phyloP scores from a whole-genome alignment of 1,140 invertebrate species.

The Scaptomyza montana region DNA sequence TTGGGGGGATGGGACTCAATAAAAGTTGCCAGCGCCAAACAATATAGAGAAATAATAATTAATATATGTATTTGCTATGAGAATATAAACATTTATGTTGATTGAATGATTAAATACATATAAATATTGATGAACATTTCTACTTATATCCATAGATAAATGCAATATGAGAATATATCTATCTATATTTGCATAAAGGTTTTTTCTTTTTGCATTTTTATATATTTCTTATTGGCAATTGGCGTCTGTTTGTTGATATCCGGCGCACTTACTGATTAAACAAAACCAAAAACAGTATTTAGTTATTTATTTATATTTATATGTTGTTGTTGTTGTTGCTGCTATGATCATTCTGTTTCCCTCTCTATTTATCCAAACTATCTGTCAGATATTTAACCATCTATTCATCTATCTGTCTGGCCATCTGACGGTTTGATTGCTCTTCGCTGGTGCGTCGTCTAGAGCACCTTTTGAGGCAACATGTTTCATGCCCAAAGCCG shows the following conservation, averaged over 20 bases:
- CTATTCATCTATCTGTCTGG: slow-evolving; percentile 1
- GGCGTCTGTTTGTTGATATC: slow-evolving; percentile 31
- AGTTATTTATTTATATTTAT: background rate
- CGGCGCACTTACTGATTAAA: slow-evolving; percentile 19
- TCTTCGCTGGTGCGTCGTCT: slow-evolving; percentile 27
- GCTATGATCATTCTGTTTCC: too few species aligned
- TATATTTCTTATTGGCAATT: slow-evolving; percentile 8
- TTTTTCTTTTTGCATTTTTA: background rate
- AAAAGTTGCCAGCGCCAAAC: too few species aligned
- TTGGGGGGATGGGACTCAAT: too few species aligned
- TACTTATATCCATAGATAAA: background rate
- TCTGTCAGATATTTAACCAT: slow-evolving; percentile 35
- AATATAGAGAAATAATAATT: too few species aligned
- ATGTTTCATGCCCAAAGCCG: slow-evolving; percentile 70
- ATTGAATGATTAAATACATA: background rate
- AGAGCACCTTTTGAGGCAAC: slow-evolving; percentile 60
- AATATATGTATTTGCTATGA: background rate
- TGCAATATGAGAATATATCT: background rate
- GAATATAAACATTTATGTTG: slow-evolving; percentile 6
- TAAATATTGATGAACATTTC: background rate
- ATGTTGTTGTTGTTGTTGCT: background rate
- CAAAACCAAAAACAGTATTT: slow-evolving; percentile 1
- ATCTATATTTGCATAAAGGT: background rate
- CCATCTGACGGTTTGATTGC: slow-evolving; percentile 29
- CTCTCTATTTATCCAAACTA: slow-evolving; percentile 8